These are phyloP conservation scores for Trichopoda pennipes DNA, from an alignment of 2,888 invertebrate genomes.

Conservation along the genomic window DNA sequence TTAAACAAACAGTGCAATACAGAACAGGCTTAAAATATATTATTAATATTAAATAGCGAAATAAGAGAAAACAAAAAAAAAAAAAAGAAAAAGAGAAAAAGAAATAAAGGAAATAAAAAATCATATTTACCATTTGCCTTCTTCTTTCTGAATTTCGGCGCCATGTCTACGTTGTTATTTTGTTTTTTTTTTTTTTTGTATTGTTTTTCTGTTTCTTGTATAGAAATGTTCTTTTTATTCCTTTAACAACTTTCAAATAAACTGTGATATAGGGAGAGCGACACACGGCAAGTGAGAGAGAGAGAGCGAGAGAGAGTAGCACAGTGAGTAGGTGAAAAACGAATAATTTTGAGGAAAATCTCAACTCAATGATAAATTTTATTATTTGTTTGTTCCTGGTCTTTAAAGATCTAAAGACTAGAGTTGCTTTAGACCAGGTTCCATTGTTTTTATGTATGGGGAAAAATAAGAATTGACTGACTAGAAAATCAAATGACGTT, in stretches of 20 bases:
- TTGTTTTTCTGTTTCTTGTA: conserved; percentile 18
- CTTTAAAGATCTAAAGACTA: conserved; percentile 1
- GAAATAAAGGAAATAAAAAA: conserved; percentile 60
- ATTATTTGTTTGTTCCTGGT: background rate
- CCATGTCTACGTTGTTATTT: conserved; percentile 78
- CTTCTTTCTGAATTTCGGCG: conserved; percentile 82
- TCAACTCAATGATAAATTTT: conserved; percentile 30
- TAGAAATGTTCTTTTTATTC: conserved; percentile 30
- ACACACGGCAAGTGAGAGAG: too few relatives aligned
- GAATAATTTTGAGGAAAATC: conserved; percentile 7
- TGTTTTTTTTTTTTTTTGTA: conserved; percentile 51
- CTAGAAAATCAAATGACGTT: conserved; percentile 57
- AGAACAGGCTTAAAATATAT: conserved; percentile 41
- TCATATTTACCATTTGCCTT: conserved; percentile 81
- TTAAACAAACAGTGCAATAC: background rate
- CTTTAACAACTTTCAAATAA: conserved; percentile 31
- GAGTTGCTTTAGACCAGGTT: conserved; percentile 27
- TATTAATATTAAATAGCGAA: conserved; percentile 45
- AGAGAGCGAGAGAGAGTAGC: background rate
- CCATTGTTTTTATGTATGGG: conserved; percentile 2
- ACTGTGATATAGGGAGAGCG: background rate
- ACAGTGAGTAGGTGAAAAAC: background rate
- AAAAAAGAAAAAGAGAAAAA: conserved; percentile 52
- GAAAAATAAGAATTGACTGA: conserved; percentile 51
- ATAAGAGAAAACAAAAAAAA: conserved; percentile 11